Percentiles rank a stretch among this genome's conserved stretches.
These are phyloP conservation scores for Exephanes ischioxanthus DNA, from an alignment of 2,888 invertebrate genomes.

Conservation along the genomic window DNA sequence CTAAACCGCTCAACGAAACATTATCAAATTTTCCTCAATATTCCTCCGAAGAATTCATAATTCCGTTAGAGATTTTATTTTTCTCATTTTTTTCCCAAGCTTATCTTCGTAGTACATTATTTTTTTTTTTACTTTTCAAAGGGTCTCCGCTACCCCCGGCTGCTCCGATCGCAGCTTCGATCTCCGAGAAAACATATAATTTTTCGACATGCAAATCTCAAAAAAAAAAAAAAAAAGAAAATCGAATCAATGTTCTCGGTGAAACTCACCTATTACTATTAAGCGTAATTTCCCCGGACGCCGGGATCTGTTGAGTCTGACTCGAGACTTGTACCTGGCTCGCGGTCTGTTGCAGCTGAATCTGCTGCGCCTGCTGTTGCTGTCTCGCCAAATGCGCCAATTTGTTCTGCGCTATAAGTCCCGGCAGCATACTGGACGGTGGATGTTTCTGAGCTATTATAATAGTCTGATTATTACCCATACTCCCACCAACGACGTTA, in stretches of 20 bases:
- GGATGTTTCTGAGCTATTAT: constrained; percentile 83
- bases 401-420: constrained; percentile 81
- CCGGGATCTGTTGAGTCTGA: constrained; percentile 80
- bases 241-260: constrained; percentile 12
- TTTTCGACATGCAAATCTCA: not conserved
- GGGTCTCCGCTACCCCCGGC: no score
- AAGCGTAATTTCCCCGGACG: constrained; percentile 86
- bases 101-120: no score
- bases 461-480: constrained; percentile 80
- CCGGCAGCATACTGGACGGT: constrained; percentile 82
- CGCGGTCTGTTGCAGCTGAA: constrained; percentile 63
- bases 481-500: constrained; percentile 42
- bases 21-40: no score
- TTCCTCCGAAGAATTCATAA: no score
- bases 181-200: no score
- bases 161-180: no score
- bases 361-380: constrained; percentile 76
- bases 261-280: constrained; percentile 87
- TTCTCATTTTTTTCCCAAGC: no score
- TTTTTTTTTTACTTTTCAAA: no score
- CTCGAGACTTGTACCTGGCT: constrained; percentile 31
- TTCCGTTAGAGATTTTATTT: no score
- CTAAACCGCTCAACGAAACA: no score
- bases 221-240: not conserved
- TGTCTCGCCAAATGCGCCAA: constrained; percentile 82